Percentiles rank a stretch among this genome's conserved stretches.
Evolutionary conservation across 2,797 vertebrate species (phyloP).

Genomic region (Siniperca obscura): DNA sequence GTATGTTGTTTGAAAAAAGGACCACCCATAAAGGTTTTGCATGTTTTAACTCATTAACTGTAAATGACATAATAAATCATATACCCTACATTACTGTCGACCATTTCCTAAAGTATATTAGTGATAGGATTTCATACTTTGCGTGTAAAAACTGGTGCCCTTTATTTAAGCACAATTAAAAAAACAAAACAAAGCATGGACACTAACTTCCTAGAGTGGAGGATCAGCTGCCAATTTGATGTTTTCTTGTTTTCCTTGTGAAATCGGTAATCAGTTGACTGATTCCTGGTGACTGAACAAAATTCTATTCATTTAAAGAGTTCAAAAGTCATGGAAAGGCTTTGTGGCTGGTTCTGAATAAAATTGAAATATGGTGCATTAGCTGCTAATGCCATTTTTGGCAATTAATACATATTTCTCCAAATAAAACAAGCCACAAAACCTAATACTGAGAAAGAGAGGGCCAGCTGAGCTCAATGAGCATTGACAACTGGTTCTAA

Average conservation of each 20-base stretch:
- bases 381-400: not conserved
- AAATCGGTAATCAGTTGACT: not conserved
- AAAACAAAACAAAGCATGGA: too few relatives aligned
- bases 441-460: not conserved
- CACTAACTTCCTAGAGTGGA: too few relatives aligned
- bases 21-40: not conserved
- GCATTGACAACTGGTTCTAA: not conserved
- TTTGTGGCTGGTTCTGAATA: not conserved
- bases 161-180: not conserved
- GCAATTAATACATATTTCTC: not conserved
- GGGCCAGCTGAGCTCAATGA: not conserved
- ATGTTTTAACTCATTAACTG: not conserved
- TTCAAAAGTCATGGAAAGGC: too few relatives aligned
- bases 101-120: not conserved
- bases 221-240: too few relatives aligned
- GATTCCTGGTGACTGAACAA: not conserved
- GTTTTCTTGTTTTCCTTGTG: not conserved
- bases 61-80: not conserved
- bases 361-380: not conserved
- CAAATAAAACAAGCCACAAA: not conserved
- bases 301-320: not conserved
- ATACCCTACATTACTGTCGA: not conserved
- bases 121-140: not conserved
- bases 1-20: not conserved
- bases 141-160: too few relatives aligned